Evolutionary conservation across 2,797 vertebrate species (phyloP).

Genomic region (Lacerta viridis): DNA sequence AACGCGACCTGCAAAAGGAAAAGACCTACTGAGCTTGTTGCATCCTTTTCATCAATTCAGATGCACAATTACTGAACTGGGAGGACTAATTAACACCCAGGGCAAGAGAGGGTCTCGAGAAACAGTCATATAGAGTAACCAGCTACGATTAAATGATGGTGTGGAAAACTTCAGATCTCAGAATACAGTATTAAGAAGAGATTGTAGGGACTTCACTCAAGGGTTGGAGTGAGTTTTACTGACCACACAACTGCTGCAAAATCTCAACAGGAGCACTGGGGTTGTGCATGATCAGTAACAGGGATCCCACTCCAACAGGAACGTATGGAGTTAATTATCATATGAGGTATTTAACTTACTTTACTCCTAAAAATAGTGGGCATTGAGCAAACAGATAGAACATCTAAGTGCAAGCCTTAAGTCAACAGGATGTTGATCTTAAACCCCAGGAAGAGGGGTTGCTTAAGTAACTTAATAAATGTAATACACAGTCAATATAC

Average conservation of each 20-base stretch:
- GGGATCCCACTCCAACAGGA: not conserved
- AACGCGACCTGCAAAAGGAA: slow-evolving; percentile 82
- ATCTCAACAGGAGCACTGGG: not conserved
- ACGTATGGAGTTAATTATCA: not conserved
- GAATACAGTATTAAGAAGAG: not conserved
- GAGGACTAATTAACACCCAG: not conserved
- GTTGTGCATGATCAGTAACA: not conserved
- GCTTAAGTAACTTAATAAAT: not conserved
- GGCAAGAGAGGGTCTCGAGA: not conserved
- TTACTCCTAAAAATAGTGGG: not conserved
- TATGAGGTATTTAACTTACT: not conserved
- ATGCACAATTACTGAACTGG: not conserved
- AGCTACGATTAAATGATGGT: not conserved
- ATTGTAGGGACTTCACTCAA: not conserved
- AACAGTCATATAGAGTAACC: not conserved
- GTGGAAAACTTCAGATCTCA: not conserved
- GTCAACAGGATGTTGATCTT: not conserved
- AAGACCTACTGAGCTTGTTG: not conserved
- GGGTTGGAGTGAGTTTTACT: not conserved
- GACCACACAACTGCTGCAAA: too few relatives aligned
- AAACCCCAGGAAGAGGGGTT: not conserved
- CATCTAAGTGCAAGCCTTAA: not conserved
- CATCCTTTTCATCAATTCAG: not conserved
- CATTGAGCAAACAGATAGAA: not conserved
- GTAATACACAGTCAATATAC: not conserved